Conservation (phyloP, 2,888 invertebrate species). For the Seira musarum region DNA sequence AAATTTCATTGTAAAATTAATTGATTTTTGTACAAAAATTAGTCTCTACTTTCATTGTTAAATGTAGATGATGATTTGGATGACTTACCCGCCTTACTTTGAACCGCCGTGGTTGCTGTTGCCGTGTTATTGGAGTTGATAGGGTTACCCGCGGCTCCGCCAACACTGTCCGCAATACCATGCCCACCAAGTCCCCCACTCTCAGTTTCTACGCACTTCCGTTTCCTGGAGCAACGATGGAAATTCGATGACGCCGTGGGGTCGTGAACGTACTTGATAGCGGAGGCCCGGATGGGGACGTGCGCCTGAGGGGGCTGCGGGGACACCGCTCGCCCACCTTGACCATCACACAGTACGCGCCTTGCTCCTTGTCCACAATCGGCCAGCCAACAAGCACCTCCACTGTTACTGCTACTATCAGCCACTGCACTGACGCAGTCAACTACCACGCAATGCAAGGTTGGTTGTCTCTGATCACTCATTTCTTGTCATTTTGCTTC, state of each 20-base stretch:
- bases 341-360: slow-evolving; percentile 68
- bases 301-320: slow-evolving; percentile 70
- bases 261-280: slow-evolving; percentile 68
- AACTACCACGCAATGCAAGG: slow-evolving; percentile 47
- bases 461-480: slow-evolving; percentile 38
- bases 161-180: slow-evolving; percentile 66
- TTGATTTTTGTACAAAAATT: too few species aligned
- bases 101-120: slow-evolving; percentile 70
- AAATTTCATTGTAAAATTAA: too few species aligned
- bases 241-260: slow-evolving; percentile 63
- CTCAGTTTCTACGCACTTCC: slow-evolving; percentile 78
- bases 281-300: slow-evolving; percentile 67
- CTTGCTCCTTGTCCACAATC: slow-evolving; percentile 68
- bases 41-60: too few species aligned
- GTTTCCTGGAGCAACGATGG: slow-evolving; percentile 71
- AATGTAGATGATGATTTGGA: neutral
- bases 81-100: slow-evolving; percentile 65
- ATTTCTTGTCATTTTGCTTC: slow-evolving; percentile 35
- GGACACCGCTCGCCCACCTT: slow-evolving; percentile 66
- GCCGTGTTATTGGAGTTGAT: slow-evolving; percentile 63
- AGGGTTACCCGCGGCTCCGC: slow-evolving; percentile 59
- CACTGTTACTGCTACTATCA: slow-evolving; percentile 68
- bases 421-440: slow-evolving; percentile 69
- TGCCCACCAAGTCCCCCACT: slow-evolving; percentile 71
- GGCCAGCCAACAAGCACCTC: slow-evolving; percentile 65